phyloP scores from a whole-genome alignment of 2,797 vertebrate genomes.

The Coracias cyanogaster region DNA sequence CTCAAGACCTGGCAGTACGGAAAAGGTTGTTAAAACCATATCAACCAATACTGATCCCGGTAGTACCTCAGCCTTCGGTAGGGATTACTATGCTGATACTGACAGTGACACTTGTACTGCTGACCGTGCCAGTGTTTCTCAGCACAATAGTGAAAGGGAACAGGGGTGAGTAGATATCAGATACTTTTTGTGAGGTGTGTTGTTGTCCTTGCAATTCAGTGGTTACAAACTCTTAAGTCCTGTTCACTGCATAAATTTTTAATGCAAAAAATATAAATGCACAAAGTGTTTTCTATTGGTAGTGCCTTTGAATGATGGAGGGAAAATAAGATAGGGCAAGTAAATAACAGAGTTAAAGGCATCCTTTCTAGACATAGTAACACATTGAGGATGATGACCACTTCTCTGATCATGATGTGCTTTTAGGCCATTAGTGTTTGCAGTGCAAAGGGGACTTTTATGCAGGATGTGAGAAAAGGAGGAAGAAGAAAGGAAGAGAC shows the following conservation, averaged over 20 bases:
- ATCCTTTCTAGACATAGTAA: not conserved
- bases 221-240: not conserved
- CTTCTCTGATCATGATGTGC: not conserved
- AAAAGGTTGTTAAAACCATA: not conserved
- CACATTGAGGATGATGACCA: not conserved
- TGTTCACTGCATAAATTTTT: not conserved
- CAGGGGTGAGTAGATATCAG: not conserved
- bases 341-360: not conserved
- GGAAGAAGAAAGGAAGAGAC: not conserved
- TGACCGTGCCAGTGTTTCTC: not conserved
- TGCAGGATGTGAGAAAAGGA: not conserved
- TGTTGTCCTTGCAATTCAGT: not conserved
- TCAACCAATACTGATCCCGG: not conserved
- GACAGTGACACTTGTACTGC: fast-evolving
- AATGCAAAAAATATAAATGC: not conserved
- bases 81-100: not conserved
- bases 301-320: not conserved
- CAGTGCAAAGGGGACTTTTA: not conserved
- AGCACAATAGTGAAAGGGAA: not conserved
- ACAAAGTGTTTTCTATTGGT: not conserved
- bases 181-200: not conserved
- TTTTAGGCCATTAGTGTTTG: not conserved
- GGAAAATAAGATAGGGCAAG: not conserved
- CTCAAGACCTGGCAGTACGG: not conserved
- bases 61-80: not conserved